Evolutionary conservation across 1,140 invertebrate genomes (phyloP).

Genomic region (Globodera rostochiensis): DNA sequence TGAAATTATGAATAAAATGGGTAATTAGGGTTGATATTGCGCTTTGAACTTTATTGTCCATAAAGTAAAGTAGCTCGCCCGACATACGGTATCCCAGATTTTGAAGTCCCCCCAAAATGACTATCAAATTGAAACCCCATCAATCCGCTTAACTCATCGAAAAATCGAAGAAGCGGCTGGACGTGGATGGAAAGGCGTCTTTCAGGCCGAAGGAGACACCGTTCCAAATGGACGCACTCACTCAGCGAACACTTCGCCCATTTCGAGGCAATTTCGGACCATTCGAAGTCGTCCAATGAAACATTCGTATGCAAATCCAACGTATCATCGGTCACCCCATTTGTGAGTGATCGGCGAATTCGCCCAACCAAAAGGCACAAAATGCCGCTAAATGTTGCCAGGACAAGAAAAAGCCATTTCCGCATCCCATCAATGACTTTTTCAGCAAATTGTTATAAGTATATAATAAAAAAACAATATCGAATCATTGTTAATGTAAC

Average conservation of each 20-base stretch:
- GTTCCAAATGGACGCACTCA: slow-evolving; percentile 29
- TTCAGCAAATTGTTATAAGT: too few species aligned
- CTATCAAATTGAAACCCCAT: too few species aligned
- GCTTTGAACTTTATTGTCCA: too few species aligned
- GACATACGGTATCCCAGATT: background rate
- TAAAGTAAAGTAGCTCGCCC: too few species aligned
- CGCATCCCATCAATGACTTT: background rate
- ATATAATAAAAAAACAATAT: too few species aligned
- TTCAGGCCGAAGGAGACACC: slow-evolving; percentile 28
- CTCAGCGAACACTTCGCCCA: slow-evolving; percentile 30
- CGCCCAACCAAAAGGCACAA: background rate
- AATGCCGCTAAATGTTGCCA: background rate
- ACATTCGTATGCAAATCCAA: background rate
- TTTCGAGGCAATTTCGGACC: background rate
- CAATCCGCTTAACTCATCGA: slow-evolving; percentile 28
- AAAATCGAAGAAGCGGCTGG: slow-evolving; percentile 30
- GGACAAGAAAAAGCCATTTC: background rate
- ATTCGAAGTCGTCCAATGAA: slow-evolving; percentile 5
- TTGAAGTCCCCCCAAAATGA: background rate
- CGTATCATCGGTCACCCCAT: background rate
- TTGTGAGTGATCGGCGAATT: background rate
- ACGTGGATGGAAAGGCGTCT: slow-evolving; percentile 18
- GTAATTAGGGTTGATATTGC: too few species aligned
- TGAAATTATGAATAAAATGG: slow-evolving; percentile 4
- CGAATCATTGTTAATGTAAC: too few species aligned